Conservation (phyloP, 2,888 invertebrate genomes). For the Philopedon plagiatum region DNA sequence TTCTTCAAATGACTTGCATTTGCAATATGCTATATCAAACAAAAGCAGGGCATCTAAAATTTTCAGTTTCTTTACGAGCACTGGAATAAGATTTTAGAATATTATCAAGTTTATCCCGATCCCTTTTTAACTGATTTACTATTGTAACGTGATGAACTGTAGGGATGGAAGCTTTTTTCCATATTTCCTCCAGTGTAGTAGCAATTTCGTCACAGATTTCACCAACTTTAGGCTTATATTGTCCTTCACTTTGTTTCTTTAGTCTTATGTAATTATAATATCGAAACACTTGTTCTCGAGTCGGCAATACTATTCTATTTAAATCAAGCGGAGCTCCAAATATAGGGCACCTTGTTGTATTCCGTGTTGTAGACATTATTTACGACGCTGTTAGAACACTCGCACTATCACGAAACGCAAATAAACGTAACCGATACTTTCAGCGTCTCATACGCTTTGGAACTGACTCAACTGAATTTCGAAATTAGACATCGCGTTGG, state of each 20-base stretch:
- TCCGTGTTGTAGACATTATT: background rate
- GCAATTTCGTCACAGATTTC: background rate
- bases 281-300: constrained; percentile 1
- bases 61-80: no score
- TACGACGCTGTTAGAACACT: background rate
- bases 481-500: no score
- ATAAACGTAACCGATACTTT: no score
- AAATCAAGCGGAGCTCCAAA: background rate
- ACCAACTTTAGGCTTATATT: no score
- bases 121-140: background rate
- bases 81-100: no score
- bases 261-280: constrained; percentile 1
- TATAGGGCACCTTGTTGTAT: constrained; percentile 1
- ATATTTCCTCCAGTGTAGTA: background rate
- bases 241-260: background rate
- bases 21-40: no score
- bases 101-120: no score
- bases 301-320: background rate
- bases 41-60: no score
- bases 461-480: no score
- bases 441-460: no score
- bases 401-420: no score
- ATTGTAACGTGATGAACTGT: constrained; percentile 1
- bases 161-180: background rate
- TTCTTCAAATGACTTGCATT: no score